These are phyloP conservation scores for Drosophila auraria DNA, from an alignment of 1,140 invertebrate genomes.

Conservation along the genomic window DNA sequence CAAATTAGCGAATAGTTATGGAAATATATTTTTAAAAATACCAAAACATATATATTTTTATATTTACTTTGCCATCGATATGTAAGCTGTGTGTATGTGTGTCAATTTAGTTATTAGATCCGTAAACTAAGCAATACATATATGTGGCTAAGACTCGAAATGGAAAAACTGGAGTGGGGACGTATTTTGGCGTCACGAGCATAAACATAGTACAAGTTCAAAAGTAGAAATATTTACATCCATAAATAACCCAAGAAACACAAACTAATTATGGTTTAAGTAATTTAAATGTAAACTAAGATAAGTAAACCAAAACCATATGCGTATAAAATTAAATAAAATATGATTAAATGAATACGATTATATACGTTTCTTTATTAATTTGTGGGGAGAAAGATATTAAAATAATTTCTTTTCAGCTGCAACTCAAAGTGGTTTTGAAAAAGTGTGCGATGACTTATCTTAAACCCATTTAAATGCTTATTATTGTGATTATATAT, in stretches of 20 bases:
- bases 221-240: constrained; percentile 75
- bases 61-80: constrained; percentile 73
- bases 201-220: constrained; percentile 77
- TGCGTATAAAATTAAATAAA: constrained; percentile 39
- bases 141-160: constrained; percentile 45
- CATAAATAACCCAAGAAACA: constrained; percentile 30
- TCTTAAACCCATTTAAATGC: too few relatives aligned
- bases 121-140: constrained; percentile 59
- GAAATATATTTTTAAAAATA: constrained; percentile 37
- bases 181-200: constrained; percentile 68
- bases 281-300: constrained; percentile 42
- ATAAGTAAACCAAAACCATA: constrained; percentile 19
- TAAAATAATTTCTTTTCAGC: not conserved
- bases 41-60: constrained; percentile 70
- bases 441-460: too few relatives aligned
- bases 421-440: too few relatives aligned
- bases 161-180: constrained; percentile 10
- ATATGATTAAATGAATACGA: constrained; percentile 15
- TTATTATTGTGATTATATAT: too few relatives aligned
- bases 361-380: not conserved
- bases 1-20: constrained; percentile 67
- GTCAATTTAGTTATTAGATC: constrained; percentile 65
- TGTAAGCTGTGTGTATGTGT: constrained; percentile 63
- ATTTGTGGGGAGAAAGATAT: not conserved
- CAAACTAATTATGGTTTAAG: constrained; percentile 33